Percentiles rank a stretch among this genome's conserved stretches.
Evolutionary conservation across 2,113 vertebrate species (phyloP).

Genomic region (Galeopterus variegatus): DNA sequence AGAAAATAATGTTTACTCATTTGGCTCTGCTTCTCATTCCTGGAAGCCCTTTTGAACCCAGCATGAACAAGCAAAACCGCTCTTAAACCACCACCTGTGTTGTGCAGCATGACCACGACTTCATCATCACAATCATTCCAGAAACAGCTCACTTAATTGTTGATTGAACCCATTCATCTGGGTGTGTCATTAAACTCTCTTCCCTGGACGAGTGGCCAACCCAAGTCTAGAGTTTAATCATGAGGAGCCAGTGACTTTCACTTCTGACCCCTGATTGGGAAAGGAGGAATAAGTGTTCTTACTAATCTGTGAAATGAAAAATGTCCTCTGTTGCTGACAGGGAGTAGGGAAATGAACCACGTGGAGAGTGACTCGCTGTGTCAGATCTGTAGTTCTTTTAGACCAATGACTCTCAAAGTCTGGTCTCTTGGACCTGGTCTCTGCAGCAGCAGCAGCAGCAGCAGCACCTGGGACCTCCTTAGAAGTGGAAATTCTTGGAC

Average conservation of each 20-base stretch:
- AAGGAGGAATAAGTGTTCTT: not conserved
- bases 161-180: slow-evolving; percentile 31
- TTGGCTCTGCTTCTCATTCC: not conserved
- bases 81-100: not conserved
- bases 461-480: not conserved
- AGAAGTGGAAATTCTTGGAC: not conserved
- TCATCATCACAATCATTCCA: not conserved
- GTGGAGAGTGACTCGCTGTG: rapidly evolving
- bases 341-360: not conserved
- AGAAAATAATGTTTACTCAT: not conserved
- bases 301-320: not conserved
- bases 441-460: not conserved
- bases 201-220: not conserved
- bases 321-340: not conserved
- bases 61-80: not conserved
- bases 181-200: not conserved
- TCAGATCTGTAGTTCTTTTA: not conserved
- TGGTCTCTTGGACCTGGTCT: not conserved
- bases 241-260: not conserved
- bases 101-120: not conserved
- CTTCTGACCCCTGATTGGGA: slow-evolving; percentile 2
- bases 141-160: slow-evolving; percentile 54
- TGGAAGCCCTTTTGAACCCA: not conserved
- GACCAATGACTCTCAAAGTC: not conserved
- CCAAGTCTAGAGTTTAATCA: not conserved